phyloP scores from a whole-genome alignment of 1,140 invertebrate species.

The Penaeus chinensis region DNA sequence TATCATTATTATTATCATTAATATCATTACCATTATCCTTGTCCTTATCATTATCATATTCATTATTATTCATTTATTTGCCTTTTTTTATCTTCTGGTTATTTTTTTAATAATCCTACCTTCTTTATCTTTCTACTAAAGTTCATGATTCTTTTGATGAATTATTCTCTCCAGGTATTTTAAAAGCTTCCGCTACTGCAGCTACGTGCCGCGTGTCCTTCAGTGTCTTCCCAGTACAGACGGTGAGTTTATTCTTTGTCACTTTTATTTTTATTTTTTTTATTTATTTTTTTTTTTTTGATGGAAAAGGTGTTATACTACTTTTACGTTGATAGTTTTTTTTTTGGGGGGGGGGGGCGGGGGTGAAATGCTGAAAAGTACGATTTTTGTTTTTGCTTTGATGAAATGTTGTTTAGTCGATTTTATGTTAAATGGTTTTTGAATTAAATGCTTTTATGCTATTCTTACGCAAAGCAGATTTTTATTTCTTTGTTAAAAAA shows the following conservation, averaged over 20 bases:
- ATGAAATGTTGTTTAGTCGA: too few species aligned
- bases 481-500: too few species aligned
- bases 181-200: conserved; percentile 79
- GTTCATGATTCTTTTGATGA: background rate
- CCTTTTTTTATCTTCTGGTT: too few species aligned
- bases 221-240: conserved; percentile 78
- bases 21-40: too few species aligned
- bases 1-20: too few species aligned
- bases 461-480: too few species aligned
- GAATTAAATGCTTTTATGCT: background rate
- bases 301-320: conserved; percentile 8
- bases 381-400: background rate
- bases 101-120: background rate
- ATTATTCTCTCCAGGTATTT: conserved; percentile 73
- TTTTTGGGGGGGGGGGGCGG: too few species aligned
- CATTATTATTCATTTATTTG: too few species aligned
- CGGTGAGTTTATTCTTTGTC: conserved; percentile 73
- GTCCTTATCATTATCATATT: too few species aligned
- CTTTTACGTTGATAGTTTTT: conserved; percentile 22
- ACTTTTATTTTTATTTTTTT: too few species aligned
- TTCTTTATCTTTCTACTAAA: background rate
- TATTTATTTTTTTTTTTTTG: background rate
- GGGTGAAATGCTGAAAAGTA: too few species aligned
- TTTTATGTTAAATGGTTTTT: too few species aligned
- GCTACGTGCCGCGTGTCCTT: conserved; percentile 74